Conservation (phyloP, 2,797 vertebrate species). For the Bucorvus abyssinicus region DNA sequence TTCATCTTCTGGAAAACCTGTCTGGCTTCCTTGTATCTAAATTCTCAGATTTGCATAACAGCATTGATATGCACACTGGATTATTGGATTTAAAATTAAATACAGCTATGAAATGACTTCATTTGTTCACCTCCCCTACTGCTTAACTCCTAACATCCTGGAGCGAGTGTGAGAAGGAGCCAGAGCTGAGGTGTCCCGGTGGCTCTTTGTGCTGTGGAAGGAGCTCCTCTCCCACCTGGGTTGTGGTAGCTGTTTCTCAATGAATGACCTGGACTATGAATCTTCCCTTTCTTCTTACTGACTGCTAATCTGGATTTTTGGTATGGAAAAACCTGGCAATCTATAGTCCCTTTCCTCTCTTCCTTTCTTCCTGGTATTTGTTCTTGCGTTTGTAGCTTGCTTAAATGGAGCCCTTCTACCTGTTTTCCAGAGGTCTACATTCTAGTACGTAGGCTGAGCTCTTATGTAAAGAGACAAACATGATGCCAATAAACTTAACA, state of each 20-base stretch:
- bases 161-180: conserved; percentile 44
- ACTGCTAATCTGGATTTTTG: conserved; percentile 70
- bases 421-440: conserved; percentile 73
- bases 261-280: conserved; percentile 60
- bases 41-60: conserved; percentile 72
- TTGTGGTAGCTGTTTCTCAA: conserved; percentile 57
- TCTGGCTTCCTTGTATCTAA: conserved; percentile 70
- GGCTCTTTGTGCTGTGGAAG: conserved; percentile 65
- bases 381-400: conserved; percentile 79
- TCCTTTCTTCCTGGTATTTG: conserved; percentile 68
- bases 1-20: conserved; percentile 69
- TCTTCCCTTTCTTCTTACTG: conserved; percentile 43
- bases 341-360: conserved; percentile 61
- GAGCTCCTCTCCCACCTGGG: conserved; percentile 58
- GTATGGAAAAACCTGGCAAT: conserved; percentile 70
- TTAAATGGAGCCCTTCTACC: conserved; percentile 74
- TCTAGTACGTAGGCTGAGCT: conserved; percentile 78
- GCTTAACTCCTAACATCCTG: conserved; percentile 54
- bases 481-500: conserved; percentile 85
- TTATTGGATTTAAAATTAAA: conserved; percentile 73
- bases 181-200: conserved; percentile 41
- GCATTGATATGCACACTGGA: conserved; percentile 74
- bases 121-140: conserved; percentile 58
- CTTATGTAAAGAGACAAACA: conserved; percentile 83
- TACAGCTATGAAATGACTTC: conserved; percentile 69